These are phyloP conservation scores for Ctenopoma kingsleyae DNA, from an alignment of 2,797 vertebrate species.

Conservation along the genomic window DNA sequence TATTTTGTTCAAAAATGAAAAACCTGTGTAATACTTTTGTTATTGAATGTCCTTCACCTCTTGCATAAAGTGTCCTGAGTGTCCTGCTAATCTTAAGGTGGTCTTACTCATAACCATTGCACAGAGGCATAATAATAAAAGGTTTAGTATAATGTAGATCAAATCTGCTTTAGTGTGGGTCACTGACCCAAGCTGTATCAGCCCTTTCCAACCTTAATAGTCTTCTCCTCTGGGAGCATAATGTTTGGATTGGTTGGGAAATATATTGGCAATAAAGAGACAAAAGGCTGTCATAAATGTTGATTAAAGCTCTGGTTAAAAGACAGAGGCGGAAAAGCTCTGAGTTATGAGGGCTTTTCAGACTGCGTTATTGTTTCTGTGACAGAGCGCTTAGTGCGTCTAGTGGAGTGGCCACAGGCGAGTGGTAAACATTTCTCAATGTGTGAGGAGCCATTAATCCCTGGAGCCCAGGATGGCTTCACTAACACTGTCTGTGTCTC, in stretches of 20 bases:
- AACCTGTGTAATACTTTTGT: conserved; percentile 18
- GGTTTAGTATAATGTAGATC: conserved; percentile 85
- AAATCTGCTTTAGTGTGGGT: conserved; percentile 84
- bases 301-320: conserved; percentile 89
- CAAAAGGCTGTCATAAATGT: conserved; percentile 90
- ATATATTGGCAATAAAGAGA: conserved; percentile 91
- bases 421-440: conserved; percentile 85
- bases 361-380: conserved; percentile 86
- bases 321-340: conserved; percentile 82
- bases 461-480: conserved; percentile 74
- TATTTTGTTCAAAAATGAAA: conserved; percentile 26
- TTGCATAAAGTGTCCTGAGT: conserved; percentile 48
- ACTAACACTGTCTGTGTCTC: conserved; percentile 72
- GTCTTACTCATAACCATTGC: conserved; percentile 68
- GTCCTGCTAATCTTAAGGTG: conserved; percentile 71
- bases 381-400: conserved; percentile 86
- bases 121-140: conserved; percentile 80
- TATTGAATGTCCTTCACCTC: conserved; percentile 40
- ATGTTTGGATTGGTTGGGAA: conserved; percentile 86
- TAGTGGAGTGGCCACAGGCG: conserved; percentile 73
- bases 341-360: conserved; percentile 86
- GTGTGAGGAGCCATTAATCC: conserved; percentile 85
- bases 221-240: conserved; percentile 83
- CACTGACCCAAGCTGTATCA: conserved; percentile 84
- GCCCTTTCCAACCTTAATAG: conserved; percentile 85